Evolutionary conservation across 2,113 vertebrate species (phyloP).

Genomic region (Rhegmatorhina hoffmannsi): DNA sequence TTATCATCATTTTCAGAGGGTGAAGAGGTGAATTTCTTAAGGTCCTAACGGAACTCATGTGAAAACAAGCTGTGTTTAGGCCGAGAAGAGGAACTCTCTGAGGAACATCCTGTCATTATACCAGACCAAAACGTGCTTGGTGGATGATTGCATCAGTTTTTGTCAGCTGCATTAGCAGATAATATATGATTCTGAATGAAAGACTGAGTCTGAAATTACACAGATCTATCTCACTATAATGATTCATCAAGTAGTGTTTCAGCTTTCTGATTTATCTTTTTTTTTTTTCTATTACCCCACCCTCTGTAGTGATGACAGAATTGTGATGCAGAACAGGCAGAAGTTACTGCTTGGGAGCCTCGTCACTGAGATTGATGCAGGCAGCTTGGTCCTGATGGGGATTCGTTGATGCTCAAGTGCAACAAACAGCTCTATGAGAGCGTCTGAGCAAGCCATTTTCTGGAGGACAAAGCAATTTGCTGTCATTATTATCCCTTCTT

Average conservation of each 20-base stretch:
- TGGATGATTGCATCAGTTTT: not conserved
- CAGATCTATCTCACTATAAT: not conserved
- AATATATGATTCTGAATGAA: conserved; percentile 24
- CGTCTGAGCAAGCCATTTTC: not conserved
- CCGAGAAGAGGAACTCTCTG: not conserved
- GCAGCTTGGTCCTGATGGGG: not conserved
- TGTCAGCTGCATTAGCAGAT: not conserved
- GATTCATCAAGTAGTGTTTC: conserved; percentile 49
- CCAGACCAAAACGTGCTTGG: not conserved
- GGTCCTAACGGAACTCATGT: not conserved
- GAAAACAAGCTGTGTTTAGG: not conserved
- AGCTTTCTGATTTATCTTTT: not conserved
- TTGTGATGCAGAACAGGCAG: not conserved
- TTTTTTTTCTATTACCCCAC: not conserved
- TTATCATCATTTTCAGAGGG: not conserved
- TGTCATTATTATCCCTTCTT: not conserved
- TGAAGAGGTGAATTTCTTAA: not conserved
- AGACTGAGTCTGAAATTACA: not conserved
- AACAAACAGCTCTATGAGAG: not conserved
- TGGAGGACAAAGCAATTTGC: not conserved
- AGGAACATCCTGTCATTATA: not conserved
- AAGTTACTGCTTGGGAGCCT: not conserved
- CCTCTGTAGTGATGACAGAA: conserved; percentile 8
- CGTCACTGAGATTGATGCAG: not conserved
- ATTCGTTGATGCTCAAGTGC: conserved; percentile 24